phyloP scores from a whole-genome alignment of 2,888 invertebrate species.

The Maniola hyperantus region DNA sequence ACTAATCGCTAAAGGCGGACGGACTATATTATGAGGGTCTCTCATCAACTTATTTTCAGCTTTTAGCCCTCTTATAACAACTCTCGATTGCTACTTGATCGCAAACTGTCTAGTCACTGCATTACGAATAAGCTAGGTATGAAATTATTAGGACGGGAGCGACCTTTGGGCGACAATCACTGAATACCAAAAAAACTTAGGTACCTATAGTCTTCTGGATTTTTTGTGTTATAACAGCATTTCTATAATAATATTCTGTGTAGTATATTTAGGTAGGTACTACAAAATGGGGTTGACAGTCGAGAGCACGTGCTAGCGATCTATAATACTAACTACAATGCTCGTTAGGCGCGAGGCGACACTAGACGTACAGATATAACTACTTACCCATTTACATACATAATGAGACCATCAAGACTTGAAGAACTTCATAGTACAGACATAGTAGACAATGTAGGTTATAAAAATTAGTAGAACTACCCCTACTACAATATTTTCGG shows the following conservation, averaged over 20 bases:
- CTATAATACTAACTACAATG: constrained; percentile 39
- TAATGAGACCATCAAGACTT: constrained; percentile 13
- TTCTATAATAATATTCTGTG: too few species aligned
- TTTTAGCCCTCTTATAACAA: too few species aligned
- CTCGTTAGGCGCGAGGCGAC: constrained; percentile 37
- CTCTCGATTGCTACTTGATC: too few species aligned
- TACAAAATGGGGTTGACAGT: constrained; percentile 1
- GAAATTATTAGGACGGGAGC: too few species aligned
- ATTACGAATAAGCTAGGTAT: too few species aligned
- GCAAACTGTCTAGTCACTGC: too few species aligned
- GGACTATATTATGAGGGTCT: too few species aligned
- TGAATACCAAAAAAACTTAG: too few species aligned
- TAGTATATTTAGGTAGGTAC: background rate
- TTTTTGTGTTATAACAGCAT: too few species aligned
- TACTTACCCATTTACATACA: background rate
- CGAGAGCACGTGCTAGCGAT: constrained; percentile 39
- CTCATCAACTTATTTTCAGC: background rate
- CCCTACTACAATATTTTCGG: background rate
- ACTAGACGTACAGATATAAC: constrained; percentile 7
- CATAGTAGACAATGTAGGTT: constrained; percentile 6
- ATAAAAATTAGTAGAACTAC: background rate
- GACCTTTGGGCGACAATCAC: too few species aligned
- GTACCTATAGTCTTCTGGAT: too few species aligned
- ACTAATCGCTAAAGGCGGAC: too few species aligned
- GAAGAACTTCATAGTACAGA: constrained; percentile 9